Evolutionary conservation across 2,888 invertebrate species (phyloP), one percentile per base, ranked within the genome.

Genomic region (Mythimna ferrago): DNA sequence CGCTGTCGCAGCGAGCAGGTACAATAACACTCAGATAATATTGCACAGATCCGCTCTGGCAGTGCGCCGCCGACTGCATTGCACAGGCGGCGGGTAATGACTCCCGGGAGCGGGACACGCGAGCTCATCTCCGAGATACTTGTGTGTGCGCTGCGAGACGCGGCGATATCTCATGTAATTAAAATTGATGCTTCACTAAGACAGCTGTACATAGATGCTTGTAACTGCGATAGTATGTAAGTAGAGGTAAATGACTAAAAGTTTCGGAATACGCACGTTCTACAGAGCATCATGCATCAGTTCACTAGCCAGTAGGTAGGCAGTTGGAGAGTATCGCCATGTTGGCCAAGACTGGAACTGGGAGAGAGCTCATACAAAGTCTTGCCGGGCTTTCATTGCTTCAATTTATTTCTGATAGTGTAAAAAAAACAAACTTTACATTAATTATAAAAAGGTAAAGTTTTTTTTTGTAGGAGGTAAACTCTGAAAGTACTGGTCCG

Each of bases 71-170:
- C 26, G n/a, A 14, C 16, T 21, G 57, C 14, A 53, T 32, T 26
- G 66, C 51, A 7, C 26, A 6, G 44, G n/a, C 35, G 10, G 4
- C 11, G 38, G 21, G 21, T 53, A 26, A 75, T 48, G 76, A 54
- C 38, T 60, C 48, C 44, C 11, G 76, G 54, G 48, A 19, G 41
- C 38, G 21, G n/a, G 32, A 11, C 38, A 2, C 38, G 60, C n/a
- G 35, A 54, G 76, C 76, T 21, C 66, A 19, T 66, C 38, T 26
- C 26, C 10, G 48, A 44, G n/a, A 54, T 54, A 56, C 51, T 48
- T 41, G 26, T 7, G 26, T 9, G 41, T 53, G 14, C 35, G 14
- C 57, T 14, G 10, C 14, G 51, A 53, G 38, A 21, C 41, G 19
- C 60, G 48, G 66, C 60, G 19, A 56, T 54, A 11, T n/a, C 32